Evolutionary conservation across 2,888 invertebrate species (phyloP).

Genomic region (Scaptodrosophila latifasciaeformis): DNA sequence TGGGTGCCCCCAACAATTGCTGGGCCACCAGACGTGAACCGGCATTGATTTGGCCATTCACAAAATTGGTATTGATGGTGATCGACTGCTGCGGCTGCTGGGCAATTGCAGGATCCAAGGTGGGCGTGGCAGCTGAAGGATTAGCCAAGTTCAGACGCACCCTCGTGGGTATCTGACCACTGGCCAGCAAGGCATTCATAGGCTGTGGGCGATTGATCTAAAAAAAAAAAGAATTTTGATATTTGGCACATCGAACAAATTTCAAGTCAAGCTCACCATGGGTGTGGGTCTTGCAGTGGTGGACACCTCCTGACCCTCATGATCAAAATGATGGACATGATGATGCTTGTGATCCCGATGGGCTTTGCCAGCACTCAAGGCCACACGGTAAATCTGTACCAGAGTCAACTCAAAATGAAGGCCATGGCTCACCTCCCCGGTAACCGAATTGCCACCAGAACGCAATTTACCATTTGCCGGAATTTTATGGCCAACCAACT

Average conservation of each 20-base stretch:
- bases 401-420: constrained; percentile 82
- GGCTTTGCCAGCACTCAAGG: constrained; percentile 89
- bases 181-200: constrained; percentile 77
- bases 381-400: constrained; percentile 86
- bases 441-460: constrained; percentile 78
- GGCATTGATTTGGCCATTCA: constrained; percentile 80
- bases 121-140: constrained; percentile 37
- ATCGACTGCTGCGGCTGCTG: constrained; percentile 72
- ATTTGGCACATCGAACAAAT: no score
- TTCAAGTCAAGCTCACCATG: constrained; percentile 46
- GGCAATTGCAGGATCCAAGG: constrained; percentile 3
- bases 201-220: constrained; percentile 76
- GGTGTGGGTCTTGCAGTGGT: constrained; percentile 77
- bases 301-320: constrained; percentile 81
- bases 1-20: constrained; percentile 75
- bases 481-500: constrained; percentile 87
- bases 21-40: constrained; percentile 78
- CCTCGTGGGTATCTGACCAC: constrained; percentile 78
- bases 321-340: constrained; percentile 87
- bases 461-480: constrained; percentile 85
- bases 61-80: constrained; percentile 76
- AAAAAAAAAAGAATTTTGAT: not conserved
- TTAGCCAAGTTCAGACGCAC: constrained; percentile 77
- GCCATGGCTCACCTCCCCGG: constrained; percentile 70
- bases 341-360: constrained; percentile 92